Conservation (phyloP, 2,888 invertebrate genomes). For the Thecophora atra region DNA sequence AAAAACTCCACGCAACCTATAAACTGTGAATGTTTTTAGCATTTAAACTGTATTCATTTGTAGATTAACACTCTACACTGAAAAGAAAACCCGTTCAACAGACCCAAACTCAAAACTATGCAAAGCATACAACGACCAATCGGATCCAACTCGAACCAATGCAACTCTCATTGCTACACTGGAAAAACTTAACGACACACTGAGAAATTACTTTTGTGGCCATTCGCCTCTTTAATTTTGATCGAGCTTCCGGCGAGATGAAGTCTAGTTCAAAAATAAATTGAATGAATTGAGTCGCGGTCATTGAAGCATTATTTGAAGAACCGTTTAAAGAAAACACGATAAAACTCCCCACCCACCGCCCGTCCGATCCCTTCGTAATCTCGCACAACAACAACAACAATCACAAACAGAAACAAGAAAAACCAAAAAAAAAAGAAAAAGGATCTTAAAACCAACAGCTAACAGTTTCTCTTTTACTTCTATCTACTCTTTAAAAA, state of each 20-base stretch:
- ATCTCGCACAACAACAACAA: too few relatives aligned
- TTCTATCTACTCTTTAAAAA: constrained; percentile 17
- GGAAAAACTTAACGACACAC: constrained; percentile 22
- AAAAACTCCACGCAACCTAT: constrained; percentile 28
- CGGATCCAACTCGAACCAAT: not conserved
- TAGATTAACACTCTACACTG: constrained; percentile 38
- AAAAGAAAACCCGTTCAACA: not conserved
- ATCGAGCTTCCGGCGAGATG: constrained; percentile 7
- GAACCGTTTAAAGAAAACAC: constrained; percentile 5
- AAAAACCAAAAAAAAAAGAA: constrained; percentile 29
- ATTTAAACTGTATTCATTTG: constrained; percentile 31
- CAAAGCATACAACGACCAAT: constrained; percentile 10
- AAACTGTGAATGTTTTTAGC: constrained; percentile 34
- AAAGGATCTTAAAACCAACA: constrained; percentile 42
- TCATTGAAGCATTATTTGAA: too few relatives aligned
- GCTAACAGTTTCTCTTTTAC: constrained; percentile 44
- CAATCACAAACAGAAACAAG: constrained; percentile 12
- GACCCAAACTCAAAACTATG: constrained; percentile 14
- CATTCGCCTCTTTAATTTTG: constrained; percentile 37
- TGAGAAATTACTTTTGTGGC: not conserved
- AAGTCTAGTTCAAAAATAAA: constrained; percentile 36
- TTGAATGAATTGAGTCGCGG: constrained; percentile 26
- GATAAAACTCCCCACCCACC: constrained; percentile 14
- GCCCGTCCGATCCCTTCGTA: not conserved
- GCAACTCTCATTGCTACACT: constrained; percentile 28